Percentiles rank a stretch among this genome's conserved stretches.
Conservation (phyloP, 2,888 invertebrate genomes). For the Auanema freiburgensis region DNA sequence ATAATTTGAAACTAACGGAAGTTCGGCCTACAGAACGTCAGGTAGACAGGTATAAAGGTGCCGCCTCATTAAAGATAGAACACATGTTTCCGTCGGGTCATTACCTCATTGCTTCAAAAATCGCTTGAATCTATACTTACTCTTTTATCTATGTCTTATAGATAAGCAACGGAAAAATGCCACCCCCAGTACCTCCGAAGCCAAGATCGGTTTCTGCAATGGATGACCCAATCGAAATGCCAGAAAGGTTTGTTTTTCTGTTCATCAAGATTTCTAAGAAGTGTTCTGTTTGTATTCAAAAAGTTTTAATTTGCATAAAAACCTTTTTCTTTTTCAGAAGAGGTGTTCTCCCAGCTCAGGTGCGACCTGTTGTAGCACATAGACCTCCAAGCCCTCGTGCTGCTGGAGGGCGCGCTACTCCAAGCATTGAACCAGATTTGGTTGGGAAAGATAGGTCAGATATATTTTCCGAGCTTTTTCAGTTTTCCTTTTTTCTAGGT, state of each 20-base stretch:
- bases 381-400: conserved; percentile 19
- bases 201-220: conserved; percentile 64
- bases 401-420: conserved; percentile 37
- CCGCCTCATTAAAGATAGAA: too few species aligned
- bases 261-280: background rate
- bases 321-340: conserved; percentile 25
- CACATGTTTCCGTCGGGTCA: too few species aligned
- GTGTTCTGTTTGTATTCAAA: too few species aligned
- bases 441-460: conserved; percentile 57
- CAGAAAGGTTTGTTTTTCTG: conserved; percentile 21
- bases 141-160: too few species aligned
- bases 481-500: conserved; percentile 34
- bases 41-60: too few species aligned
- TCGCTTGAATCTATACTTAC: too few species aligned
- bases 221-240: conserved; percentile 60
- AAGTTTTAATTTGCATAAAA: background rate
- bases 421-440: conserved; percentile 60
- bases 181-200: conserved; percentile 64
- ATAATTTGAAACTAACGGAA: too few species aligned
- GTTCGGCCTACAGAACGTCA: too few species aligned
- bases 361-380: conserved; percentile 18
- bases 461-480: background rate
- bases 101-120: too few species aligned
- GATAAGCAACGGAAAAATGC: conserved; percentile 21
- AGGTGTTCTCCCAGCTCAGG: conserved; percentile 42